Conservation (phyloP, 2,113 vertebrate genomes). For the Cyprinus carpio region DNA sequence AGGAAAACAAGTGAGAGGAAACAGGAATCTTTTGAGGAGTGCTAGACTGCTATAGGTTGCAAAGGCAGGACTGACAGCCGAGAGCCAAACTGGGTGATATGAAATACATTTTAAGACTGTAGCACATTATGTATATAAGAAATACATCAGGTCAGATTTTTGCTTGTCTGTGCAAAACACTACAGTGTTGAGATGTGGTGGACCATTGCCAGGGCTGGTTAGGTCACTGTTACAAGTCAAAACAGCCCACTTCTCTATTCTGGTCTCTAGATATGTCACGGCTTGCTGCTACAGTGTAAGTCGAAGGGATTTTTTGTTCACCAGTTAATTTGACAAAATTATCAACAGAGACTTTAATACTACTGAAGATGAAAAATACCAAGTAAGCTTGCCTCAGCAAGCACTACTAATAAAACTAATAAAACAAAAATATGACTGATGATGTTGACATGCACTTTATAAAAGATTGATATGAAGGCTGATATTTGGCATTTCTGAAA, state of each 20-base stretch:
- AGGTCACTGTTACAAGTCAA: too few relatives aligned
- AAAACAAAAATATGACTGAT: background rate
- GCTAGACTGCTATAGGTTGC: conserved; percentile 26
- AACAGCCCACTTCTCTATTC: background rate
- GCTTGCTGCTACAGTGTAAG: too few relatives aligned
- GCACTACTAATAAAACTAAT: background rate
- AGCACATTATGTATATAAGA: background rate
- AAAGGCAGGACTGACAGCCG: conserved; percentile 37
- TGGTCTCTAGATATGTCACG: too few relatives aligned
- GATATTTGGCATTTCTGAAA: background rate
- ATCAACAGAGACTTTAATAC: background rate
- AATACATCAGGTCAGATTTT: background rate
- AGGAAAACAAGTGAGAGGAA: conserved; percentile 30
- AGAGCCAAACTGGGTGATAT: conserved; percentile 35
- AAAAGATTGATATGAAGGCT: background rate
- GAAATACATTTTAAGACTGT: background rate
- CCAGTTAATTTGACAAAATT: too few relatives aligned
- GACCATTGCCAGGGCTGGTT: background rate
- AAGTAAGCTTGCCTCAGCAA: background rate
- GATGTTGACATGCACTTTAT: background rate
- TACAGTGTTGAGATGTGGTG: background rate
- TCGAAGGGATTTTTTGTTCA: too few relatives aligned
- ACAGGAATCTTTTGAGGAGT: conserved; percentile 5
- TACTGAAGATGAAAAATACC: background rate
- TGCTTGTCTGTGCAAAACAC: background rate